A percentile compares a stretch with the other conserved stretches of the same genome.
Conservation (phyloP, 2,113 vertebrate genomes). For the Polypterus bichir region DNA sequence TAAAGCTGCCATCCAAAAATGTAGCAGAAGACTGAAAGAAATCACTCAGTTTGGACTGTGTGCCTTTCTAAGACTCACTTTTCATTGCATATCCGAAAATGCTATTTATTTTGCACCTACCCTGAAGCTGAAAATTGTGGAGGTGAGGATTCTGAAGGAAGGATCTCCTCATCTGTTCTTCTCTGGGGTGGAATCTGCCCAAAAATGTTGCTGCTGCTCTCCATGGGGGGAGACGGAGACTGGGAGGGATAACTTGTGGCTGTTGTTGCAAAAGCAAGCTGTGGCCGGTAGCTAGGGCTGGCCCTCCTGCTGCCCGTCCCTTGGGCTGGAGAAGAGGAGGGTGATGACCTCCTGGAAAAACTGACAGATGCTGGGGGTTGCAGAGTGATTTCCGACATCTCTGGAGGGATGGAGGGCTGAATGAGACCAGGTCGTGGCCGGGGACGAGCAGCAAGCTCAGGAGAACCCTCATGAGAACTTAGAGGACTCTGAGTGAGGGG, state of each 20-base stretch:
- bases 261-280: slow-evolving; percentile 77
- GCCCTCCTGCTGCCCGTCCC: slow-evolving; percentile 66
- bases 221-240: slow-evolving; percentile 65
- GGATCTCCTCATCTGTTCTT: slow-evolving; percentile 82
- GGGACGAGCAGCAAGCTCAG: slow-evolving; percentile 81
- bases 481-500: slow-evolving; percentile 94
- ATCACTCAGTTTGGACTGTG: too few species aligned
- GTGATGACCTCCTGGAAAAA: slow-evolving; percentile 86
- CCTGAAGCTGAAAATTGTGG: slow-evolving; percentile 82
- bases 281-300: slow-evolving; percentile 53
- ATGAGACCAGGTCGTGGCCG: slow-evolving; percentile 80
- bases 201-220: slow-evolving; percentile 78
- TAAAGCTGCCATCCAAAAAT: too few species aligned
- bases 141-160: slow-evolving; percentile 79
- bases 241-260: slow-evolving; percentile 78
- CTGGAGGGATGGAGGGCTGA: slow-evolving; percentile 68
- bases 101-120: slow-evolving; percentile 60
- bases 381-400: slow-evolving; percentile 82
- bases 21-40: too few species aligned
- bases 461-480: slow-evolving; percentile 85
- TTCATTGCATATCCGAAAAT: too few species aligned
- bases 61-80: too few species aligned
- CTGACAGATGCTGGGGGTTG: slow-evolving; percentile 77
- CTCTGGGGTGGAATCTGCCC: slow-evolving; percentile 81
- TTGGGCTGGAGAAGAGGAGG: slow-evolving; percentile 73